Evolutionary conservation across 2,113 vertebrate species (phyloP).

Genomic region (Pycnonotus jocosus): DNA sequence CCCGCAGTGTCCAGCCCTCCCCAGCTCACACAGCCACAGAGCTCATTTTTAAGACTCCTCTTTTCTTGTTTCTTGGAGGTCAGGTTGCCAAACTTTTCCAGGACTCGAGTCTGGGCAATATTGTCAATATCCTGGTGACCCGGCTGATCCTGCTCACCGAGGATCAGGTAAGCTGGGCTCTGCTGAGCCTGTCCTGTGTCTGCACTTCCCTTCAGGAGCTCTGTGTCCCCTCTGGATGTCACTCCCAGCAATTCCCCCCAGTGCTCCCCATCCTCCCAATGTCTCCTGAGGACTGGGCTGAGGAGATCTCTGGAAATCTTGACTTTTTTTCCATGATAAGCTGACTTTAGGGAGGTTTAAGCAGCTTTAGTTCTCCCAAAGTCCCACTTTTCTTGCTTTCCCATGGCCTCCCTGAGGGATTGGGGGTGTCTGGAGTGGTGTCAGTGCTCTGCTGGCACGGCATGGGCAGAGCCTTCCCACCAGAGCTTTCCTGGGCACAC

Average conservation of each 20-base stretch:
- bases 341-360: background rate
- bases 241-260: background rate
- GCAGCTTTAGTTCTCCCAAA: background rate
- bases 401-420: accelerated
- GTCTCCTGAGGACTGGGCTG: background rate
- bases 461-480: background rate
- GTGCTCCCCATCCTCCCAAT: background rate
- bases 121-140: constrained; percentile 94
- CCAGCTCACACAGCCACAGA: background rate
- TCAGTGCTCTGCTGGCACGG: background rate
- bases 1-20: background rate
- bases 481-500: background rate
- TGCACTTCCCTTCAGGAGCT: background rate
- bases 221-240: background rate
- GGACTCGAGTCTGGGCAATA: constrained; percentile 99
- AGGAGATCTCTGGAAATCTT: background rate
- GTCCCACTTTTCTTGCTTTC: background rate
- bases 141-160: constrained; percentile 95
- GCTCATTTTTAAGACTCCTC: constrained; percentile 92
- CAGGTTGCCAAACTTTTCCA: constrained; percentile 99
- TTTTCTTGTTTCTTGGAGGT: constrained; percentile 99
- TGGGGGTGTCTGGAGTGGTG: background rate
- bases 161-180: constrained; percentile 84
- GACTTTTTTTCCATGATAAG: background rate
- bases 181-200: background rate